phyloP scores from a whole-genome alignment of 1,140 invertebrate species.

The Drosophila leontia region DNA sequence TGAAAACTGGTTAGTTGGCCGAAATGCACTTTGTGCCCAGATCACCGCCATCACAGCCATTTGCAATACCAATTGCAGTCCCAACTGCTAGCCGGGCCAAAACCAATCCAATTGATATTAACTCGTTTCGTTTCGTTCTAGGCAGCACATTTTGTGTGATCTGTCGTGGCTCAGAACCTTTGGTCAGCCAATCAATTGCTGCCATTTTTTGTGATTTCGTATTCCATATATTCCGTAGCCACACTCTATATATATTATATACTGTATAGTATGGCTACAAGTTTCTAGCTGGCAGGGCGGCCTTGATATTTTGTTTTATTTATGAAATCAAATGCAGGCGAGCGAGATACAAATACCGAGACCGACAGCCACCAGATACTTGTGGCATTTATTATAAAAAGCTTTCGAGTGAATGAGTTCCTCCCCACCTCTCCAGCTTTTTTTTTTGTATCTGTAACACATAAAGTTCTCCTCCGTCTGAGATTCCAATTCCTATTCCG shows the following conservation, averaged over 20 bases:
- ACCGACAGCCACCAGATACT: conserved; percentile 68
- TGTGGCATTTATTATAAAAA: conserved; percentile 80
- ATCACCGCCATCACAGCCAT: conserved; percentile 39
- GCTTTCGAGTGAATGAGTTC: conserved; percentile 71
- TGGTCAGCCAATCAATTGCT: conserved; percentile 53
- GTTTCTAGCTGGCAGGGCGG: conserved; percentile 74
- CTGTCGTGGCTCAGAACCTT: conserved; percentile 54
- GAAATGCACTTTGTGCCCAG: conserved; percentile 77
- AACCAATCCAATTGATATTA: conserved; percentile 68
- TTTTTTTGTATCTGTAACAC: conserved; percentile 70
- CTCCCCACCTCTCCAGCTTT: conserved; percentile 20
- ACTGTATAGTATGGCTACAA: conserved; percentile 57
- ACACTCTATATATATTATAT: conserved; percentile 18
- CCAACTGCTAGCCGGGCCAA: conserved; percentile 14
- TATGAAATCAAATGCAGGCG: conserved; percentile 78
- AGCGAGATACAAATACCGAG: conserved; percentile 58
- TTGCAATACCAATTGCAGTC: conserved; percentile 15
- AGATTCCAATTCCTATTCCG: conserved; percentile 22
- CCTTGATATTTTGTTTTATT: conserved; percentile 84
- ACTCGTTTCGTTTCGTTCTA: conserved; percentile 67
- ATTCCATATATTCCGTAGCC: conserved; percentile 67
- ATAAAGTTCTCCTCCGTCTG: conserved; percentile 28
- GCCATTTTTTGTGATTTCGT: conserved; percentile 61
- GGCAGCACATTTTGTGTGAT: conserved; percentile 74
- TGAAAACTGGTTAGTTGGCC: conserved; percentile 73